These are phyloP conservation scores for Tetragonisca angustula DNA, from an alignment of 2,888 invertebrate genomes.

Conservation along the genomic window DNA sequence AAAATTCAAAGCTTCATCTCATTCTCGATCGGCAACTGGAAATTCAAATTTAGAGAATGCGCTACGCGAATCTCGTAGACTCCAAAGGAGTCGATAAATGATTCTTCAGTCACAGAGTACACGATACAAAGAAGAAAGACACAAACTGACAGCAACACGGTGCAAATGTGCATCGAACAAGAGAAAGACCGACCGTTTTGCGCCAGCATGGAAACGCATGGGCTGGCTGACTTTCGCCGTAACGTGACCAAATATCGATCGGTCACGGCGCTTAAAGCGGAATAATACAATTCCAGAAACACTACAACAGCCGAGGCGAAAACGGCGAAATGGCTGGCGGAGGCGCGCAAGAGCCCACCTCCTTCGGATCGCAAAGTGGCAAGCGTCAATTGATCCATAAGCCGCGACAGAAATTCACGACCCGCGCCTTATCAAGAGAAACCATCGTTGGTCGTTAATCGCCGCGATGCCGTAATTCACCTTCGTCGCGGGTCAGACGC, in stretches of 20 bases:
- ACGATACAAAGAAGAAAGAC: not conserved
- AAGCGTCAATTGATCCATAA: constrained; percentile 43
- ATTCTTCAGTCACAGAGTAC: no score
- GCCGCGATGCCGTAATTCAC: constrained; percentile 61
- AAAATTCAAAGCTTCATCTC: not conserved
- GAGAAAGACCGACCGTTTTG: not conserved
- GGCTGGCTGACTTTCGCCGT: constrained; percentile 27
- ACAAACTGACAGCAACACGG: not conserved
- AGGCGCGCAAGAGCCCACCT: not conserved
- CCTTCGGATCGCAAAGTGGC: constrained; percentile 15
- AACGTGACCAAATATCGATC: constrained; percentile 54
- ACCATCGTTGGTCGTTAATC: constrained; percentile 58
- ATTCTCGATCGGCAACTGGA: not conserved
- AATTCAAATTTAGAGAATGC: no score
- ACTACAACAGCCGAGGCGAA: constrained; percentile 9
- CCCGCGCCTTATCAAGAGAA: constrained; percentile 43
- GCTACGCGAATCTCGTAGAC: not conserved
- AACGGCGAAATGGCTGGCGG: constrained; percentile 1
- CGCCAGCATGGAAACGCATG: constrained; percentile 30
- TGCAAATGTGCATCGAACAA: not conserved
- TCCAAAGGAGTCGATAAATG: not conserved
- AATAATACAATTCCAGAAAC: constrained; percentile 48
- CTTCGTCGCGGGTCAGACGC: constrained; percentile 51
- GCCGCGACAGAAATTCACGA: constrained; percentile 34
- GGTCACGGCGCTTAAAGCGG: constrained; percentile 23